Base-by-base conservation (phyloP, 2,797 vertebrate species). In the Myotis daubentonii region DNA sequence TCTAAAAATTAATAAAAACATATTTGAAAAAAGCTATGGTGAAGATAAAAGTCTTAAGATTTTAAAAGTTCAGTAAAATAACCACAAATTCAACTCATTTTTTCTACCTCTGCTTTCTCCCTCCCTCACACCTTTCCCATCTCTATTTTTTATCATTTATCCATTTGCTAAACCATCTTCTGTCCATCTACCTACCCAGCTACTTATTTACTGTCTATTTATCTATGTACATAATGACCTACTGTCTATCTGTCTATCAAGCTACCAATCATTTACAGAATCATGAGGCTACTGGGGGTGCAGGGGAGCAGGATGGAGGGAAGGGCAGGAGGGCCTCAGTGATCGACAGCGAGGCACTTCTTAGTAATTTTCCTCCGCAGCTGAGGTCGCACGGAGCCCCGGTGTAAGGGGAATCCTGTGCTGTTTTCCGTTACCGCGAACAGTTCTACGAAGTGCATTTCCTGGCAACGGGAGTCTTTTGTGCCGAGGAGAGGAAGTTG, bases 371-470 rank as follows among this genome's bases (percentile, higher is more conserved):
- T 16, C 33, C 33, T 60, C 8, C 12, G 8, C 15, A 12, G 17
- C 2, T 0, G 8, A 53, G n/a, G 62, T 2, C 1, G 8, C 41
- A 1, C 1, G 5, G 0, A 2, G 41, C 10, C 10, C 5, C 8
- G 49, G 38, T 1, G 0, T 7, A 3, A 15, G 20, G 3, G 70
- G 1, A 3, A 2, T 22, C 23, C 38, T 23, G 15, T 44, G 10
- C 60, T 13, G 3, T 22, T 55, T 55, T 17, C 66, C 12, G 2
- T 47, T 5, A 8, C 15, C 6, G 25, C 36, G 36, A 8, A 51
- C 30, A 11, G 33, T 20, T 7, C 44, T 86, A 23, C 4, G 5
- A 20, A 19, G 71, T 13, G 11, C 6, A n/a, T 10, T 86, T 88
- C 57, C 5, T 13, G 57, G 91, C 55, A 83, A 38, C 3, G 33